A percentile compares a stretch with the other conserved stretches of the same genome.
These are phyloP conservation scores for Mormyrus iriodes DNA, from an alignment of 2,113 vertebrate genomes.

Conservation along the genomic window DNA sequence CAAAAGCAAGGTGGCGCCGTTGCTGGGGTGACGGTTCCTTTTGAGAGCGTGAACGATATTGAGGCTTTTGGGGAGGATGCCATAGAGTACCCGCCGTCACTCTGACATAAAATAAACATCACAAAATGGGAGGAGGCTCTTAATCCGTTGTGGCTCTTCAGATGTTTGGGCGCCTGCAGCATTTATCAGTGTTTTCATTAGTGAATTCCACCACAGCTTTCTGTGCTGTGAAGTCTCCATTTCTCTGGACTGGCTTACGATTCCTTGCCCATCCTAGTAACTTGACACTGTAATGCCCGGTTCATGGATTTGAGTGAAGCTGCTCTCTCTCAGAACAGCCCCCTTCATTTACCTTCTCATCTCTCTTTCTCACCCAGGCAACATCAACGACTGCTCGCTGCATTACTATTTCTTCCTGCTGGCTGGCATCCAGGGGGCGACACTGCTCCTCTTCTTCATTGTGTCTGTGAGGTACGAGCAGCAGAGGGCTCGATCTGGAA, in stretches of 20 bases:
- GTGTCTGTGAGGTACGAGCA: slow-evolving; percentile 83
- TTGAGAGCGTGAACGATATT: background rate
- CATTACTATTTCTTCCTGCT: slow-evolving; percentile 95
- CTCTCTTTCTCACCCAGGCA: slow-evolving; percentile 59
- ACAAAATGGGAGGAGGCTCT: background rate
- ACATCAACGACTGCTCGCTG: slow-evolving; percentile 85
- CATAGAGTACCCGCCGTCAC: background rate
- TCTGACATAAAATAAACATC: background rate
- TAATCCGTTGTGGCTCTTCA: background rate
- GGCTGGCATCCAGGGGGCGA: slow-evolving; percentile 84
- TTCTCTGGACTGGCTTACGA: background rate
- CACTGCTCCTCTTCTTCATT: slow-evolving; percentile 84
- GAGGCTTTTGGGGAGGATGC: background rate
- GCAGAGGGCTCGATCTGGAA: slow-evolving; percentile 50
- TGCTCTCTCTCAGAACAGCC: background rate
- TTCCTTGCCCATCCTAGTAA: background rate
- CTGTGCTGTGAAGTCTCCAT: background rate
- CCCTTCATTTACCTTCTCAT: background rate
- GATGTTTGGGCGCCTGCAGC: background rate
- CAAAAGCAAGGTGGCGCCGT: background rate
- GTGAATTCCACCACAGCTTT: background rate
- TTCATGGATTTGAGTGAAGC: background rate
- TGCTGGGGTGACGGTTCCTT: background rate
- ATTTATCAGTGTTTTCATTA: background rate
- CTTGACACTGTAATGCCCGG: background rate